Evolutionary conservation across 2,797 vertebrate genomes (phyloP).

Genomic region (Odontamblyopus lacepedii): DNA sequence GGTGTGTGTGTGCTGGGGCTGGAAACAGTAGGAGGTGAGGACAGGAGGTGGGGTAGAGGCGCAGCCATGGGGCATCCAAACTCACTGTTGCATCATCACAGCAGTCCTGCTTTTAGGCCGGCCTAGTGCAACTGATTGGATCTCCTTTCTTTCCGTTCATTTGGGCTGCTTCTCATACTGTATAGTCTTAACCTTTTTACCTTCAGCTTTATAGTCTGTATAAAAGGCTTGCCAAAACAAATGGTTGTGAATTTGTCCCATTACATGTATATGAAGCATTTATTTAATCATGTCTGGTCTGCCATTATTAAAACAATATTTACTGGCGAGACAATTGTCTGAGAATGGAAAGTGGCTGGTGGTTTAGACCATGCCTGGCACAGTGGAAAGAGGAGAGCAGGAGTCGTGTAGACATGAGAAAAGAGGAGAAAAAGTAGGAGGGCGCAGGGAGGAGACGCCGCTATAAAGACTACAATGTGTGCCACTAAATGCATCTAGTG

Average conservation of each 20-base stretch:
- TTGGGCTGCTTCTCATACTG: not conserved
- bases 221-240: constrained; percentile 24
- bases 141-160: constrained; percentile 14
- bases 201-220: constrained; percentile 6
- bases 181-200: not conserved
- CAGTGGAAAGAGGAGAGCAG: constrained; percentile 35
- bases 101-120: constrained; percentile 21
- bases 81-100: constrained; percentile 65
- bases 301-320: constrained; percentile 56
- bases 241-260: constrained; percentile 30
- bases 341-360: constrained; percentile 40
- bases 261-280: constrained; percentile 31
- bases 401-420: constrained; percentile 34
- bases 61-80: constrained; percentile 35
- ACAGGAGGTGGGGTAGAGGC: constrained; percentile 31
- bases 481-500: constrained; percentile 15
- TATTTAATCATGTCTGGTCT: constrained; percentile 43
- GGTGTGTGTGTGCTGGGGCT: constrained; percentile 52
- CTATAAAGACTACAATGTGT: constrained; percentile 3
- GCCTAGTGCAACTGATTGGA: constrained; percentile 22
- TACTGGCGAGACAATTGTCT: constrained; percentile 49
- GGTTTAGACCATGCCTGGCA: constrained; percentile 35
- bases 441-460: constrained; percentile 16
- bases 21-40: constrained; percentile 64
- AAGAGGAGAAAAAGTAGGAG: constrained; percentile 51